Evolutionary conservation across 64 coral and sea anemone species (phyloP).

Genomic region (Montipora efflorescens): DNA sequence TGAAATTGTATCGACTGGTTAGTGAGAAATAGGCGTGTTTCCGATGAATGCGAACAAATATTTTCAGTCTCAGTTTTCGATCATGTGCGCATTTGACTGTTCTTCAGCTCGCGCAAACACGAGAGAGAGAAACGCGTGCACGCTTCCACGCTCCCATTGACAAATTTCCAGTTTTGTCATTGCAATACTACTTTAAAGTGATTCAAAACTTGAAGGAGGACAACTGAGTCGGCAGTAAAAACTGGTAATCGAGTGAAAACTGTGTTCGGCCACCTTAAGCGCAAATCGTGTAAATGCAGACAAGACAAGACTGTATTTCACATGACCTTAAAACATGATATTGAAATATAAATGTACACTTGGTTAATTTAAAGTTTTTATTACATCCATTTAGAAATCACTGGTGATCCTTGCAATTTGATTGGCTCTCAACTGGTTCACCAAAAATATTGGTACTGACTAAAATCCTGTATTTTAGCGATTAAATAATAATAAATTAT

Average conservation of each 20-base stretch:
- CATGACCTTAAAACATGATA: too few relatives aligned
- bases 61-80: constrained; percentile 2
- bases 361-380: too few relatives aligned
- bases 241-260: not conserved
- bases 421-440: too few relatives aligned
- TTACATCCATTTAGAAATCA: too few relatives aligned
- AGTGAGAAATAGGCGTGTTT: constrained; percentile 2
- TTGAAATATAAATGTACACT: too few relatives aligned
- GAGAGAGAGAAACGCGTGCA: not conserved
- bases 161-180: constrained; percentile 1
- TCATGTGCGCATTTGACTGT: not conserved
- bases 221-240: constrained; percentile 6
- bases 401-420: too few relatives aligned
- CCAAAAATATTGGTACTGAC: too few relatives aligned
- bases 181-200: not conserved
- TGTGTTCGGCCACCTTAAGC: not conserved
- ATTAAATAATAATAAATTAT: too few relatives aligned
- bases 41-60: not conserved
- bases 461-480: too few relatives aligned
- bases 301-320: too few relatives aligned
- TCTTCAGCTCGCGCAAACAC: not conserved
- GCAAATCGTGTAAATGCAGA: too few relatives aligned
- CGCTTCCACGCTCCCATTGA: not conserved
- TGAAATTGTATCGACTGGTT: not conserved
- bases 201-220: constrained; percentile 2